phyloP scores from a whole-genome alignment of 2,888 invertebrate species.

The Dasysyrphus albostriatus region DNA sequence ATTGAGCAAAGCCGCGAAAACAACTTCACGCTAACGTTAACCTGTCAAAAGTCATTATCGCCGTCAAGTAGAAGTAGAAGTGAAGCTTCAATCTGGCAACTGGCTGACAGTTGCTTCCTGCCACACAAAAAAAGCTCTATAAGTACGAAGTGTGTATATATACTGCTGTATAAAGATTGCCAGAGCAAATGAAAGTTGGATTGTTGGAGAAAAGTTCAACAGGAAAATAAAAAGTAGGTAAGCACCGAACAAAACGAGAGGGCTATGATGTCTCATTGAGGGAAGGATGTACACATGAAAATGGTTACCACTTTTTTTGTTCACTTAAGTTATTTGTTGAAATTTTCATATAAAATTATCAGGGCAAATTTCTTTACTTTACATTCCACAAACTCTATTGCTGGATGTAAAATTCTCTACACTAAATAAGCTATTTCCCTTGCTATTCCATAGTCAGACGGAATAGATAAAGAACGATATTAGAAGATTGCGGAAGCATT shows the following conservation, averaged over 20 bases:
- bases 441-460: too few species aligned
- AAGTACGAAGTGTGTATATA: neutral
- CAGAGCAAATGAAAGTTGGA: slow-evolving; percentile 26
- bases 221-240: slow-evolving; percentile 8
- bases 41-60: slow-evolving; percentile 75
- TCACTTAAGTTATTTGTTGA: too few species aligned
- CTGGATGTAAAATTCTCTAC: too few species aligned
- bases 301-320: neutral
- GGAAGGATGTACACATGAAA: neutral
- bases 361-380: neutral
- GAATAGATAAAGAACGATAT: too few species aligned
- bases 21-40: slow-evolving; percentile 74
- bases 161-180: slow-evolving; percentile 31
- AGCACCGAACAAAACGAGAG: slow-evolving; percentile 16
- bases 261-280: slow-evolving; percentile 5
- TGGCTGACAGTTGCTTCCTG: slow-evolving; percentile 73
- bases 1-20: slow-evolving; percentile 76
- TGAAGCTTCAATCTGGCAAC: slow-evolving; percentile 75
- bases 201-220: slow-evolving; percentile 6
- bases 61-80: slow-evolving; percentile 68
- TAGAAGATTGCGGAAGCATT: neutral
- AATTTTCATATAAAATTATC: neutral
- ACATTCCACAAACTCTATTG: neutral
- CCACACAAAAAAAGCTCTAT: slow-evolving; percentile 50
- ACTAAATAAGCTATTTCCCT: too few species aligned